phyloP scores from a whole-genome alignment of 1,140 invertebrate species.

The Drosophila virilis region DNA sequence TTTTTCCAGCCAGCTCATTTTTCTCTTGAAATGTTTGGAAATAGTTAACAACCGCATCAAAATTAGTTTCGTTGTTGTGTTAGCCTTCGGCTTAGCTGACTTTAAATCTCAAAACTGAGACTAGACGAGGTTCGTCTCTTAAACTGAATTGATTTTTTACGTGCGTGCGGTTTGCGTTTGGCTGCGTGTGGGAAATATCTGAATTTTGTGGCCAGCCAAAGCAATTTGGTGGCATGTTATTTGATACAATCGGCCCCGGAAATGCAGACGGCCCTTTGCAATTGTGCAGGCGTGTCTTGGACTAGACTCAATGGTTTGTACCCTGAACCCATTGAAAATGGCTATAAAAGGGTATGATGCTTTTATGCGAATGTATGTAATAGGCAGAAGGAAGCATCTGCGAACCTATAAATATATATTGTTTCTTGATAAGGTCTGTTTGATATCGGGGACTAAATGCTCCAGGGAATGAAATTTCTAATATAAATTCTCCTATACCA shows the following conservation, averaged over 20 bases:
- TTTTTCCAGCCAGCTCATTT: constrained; percentile 42
- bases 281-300: constrained; percentile 42
- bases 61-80: constrained; percentile 81
- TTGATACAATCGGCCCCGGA: constrained; percentile 55
- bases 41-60: constrained; percentile 80
- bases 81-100: constrained; percentile 62
- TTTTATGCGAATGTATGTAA: too few relatives aligned
- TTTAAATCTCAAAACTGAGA: constrained; percentile 13
- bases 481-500: too few relatives aligned
- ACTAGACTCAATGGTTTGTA: neutral
- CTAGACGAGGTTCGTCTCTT: constrained; percentile 6
- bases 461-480: too few relatives aligned
- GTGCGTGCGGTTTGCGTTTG: constrained; percentile 69
- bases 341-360: too few relatives aligned
- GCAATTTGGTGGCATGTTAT: constrained; percentile 33
- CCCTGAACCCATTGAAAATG: too few relatives aligned
- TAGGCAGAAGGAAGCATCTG: too few relatives aligned
- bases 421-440: too few relatives aligned
- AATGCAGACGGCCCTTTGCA: constrained; percentile 59
- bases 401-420: too few relatives aligned
- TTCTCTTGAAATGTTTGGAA: constrained; percentile 69
- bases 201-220: constrained; percentile 27
- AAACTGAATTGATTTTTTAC: constrained; percentile 75
- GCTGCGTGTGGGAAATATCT: constrained; percentile 69
- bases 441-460: too few relatives aligned